phyloP scores from a whole-genome alignment of 2,113 vertebrate species.

The Solea senegalensis region DNA sequence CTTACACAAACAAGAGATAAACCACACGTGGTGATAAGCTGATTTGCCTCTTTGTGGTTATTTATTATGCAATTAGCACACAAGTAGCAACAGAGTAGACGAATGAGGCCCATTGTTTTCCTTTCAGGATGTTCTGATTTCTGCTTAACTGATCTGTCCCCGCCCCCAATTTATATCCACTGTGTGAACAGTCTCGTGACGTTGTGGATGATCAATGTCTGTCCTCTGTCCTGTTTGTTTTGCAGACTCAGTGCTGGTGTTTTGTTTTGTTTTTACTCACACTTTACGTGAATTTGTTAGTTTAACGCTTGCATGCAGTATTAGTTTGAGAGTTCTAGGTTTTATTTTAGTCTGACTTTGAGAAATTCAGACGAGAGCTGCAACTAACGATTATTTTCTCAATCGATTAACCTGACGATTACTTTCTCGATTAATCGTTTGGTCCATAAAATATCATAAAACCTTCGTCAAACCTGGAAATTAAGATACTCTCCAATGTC shows the following conservation, averaged over 20 bases:
- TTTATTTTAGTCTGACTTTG: too few species aligned
- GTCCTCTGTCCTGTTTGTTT: not conserved
- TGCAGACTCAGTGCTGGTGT: not conserved
- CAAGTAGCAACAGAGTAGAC: not conserved
- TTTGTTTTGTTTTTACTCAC: not conserved
- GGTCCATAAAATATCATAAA: too few species aligned
- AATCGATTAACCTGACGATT: too few species aligned
- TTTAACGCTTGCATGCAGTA: too few species aligned
- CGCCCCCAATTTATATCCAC: not conserved
- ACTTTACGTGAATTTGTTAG: too few species aligned
- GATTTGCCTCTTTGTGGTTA: not conserved
- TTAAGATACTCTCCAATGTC: too few species aligned
- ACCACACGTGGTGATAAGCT: not conserved
- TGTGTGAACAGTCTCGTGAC: slow-evolving; percentile 19
- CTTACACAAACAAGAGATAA: slow-evolving; percentile 5
- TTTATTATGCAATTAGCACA: not conserved
- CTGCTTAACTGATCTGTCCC: not conserved
- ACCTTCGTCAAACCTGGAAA: too few species aligned
- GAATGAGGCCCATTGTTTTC: not conserved
- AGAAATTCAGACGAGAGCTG: too few species aligned
- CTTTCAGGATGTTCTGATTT: not conserved
- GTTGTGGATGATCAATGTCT: not conserved
- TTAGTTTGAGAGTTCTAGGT: too few species aligned
- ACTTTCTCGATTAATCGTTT: too few species aligned
- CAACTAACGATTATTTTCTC: too few species aligned